Base-by-base conservation (phyloP, 2,797 vertebrate genomes). In the Phoeniculus purpureus region DNA sequence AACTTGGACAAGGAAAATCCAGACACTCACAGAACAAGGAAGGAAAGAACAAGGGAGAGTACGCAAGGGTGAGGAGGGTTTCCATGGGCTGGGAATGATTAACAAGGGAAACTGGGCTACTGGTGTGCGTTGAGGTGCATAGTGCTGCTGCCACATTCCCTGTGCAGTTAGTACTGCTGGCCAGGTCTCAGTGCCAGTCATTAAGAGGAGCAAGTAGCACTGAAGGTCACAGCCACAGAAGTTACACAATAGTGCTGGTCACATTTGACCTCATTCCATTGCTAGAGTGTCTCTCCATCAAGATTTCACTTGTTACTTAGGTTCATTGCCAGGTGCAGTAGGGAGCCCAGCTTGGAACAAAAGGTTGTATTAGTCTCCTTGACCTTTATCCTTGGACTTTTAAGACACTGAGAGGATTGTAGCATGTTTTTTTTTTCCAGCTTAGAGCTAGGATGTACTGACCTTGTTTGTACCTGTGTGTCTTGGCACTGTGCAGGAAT, bases 401-500 rank as follows among this genome's bases (percentile, higher is more conserved):
- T 96, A 89, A 95, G 89, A 80, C 58, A 12, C 87, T 92, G 93
- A 96, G 89, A 95, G 94, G 95, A 96, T 95, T 93, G 73, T 54
- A 78, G 75, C 40, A 27, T 89, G 23, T 27, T 26, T 16, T 43
- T 5, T 92, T 93, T 90, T 89, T 76, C 43, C 70, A 66, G 75
- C 58, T 81, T 75, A 12, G 3, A 66, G 43, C 89, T 83, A 22
- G 50, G 51, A 12, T 59, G 25, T 52, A 59, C 17, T 81, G 74
- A 75, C 85, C 82, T 92, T 87, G 74, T 72, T 81, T 66, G 51
- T 80, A 67, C 79, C 47, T 65, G 31, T 15, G 12, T 40, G 37
- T 48, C 37, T 32, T 52, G 74, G 31, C 45, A 3, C 76, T 81
- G 60, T 2, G 2, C 34, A 60, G 65, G 31, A 60, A 7, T 40